Evolutionary conservation across 2,888 invertebrate species (phyloP), one percentile per base, ranked within the genome.

Genomic region (Pseudanteris insignis): DNA sequence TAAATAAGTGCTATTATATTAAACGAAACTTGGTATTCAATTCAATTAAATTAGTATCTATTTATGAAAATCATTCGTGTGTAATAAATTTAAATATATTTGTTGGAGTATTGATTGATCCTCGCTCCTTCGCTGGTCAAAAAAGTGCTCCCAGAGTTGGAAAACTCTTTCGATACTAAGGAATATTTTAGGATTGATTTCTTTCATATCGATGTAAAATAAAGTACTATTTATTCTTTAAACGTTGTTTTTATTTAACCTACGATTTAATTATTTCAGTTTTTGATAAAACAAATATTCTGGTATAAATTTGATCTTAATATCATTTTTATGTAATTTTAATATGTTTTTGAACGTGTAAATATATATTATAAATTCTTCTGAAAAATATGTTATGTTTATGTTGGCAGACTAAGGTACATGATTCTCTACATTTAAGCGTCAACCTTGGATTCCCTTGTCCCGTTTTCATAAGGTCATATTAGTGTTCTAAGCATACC

Each of bases 191-290:
- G 64, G 68, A 65, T 64, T 47, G 59, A 67, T 69, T 73, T 60
- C 48, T 71, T 73, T 72, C 70, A 68, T 68, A 72, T 70, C 65
- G 65, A 68, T 69, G 68, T 70, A 69, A 70, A 73, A 73, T 72
- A 73, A 72, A 73, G 69, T 73, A 69, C 65, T 67, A 66, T 73
- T 73, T 72, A 72, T 73, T 73, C 73, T 72, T 72, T 70, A 70
- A 36, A 29, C 6, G 2, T 12, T 11, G 6, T 48, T 38, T 38
- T 26, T n/a, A 26, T 21, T 21, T n/a, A 21, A 21, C 21, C 21
- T 21, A n/a, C n/a, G 21, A 5, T 21, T 21, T 21, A 21, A 21
- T 21, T 7, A n/a, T n/a, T n/a, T n/a, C n/a, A n/a, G n/a, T n/a
- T n/a, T n/a, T n/a, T n/a, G n/a, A n/a, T n/a, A n/a, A n/a, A n/a